Evolutionary conservation across 2,113 vertebrate species (phyloP).

Genomic region (Tragulus kanchil): DNA sequence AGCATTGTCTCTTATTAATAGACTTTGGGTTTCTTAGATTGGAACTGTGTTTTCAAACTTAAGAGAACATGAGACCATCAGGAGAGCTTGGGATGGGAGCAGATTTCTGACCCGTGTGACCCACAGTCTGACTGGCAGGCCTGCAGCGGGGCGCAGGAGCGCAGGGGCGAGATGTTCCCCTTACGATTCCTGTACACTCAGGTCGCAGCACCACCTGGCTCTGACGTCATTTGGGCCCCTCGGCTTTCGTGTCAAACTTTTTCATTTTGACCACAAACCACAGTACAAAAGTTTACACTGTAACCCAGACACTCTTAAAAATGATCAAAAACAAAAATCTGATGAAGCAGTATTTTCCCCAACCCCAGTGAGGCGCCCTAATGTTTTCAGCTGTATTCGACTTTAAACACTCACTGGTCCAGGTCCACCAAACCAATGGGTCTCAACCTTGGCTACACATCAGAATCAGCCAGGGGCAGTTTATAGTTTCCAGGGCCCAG

Average conservation of each 20-base stretch:
- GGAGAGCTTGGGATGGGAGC: background rate
- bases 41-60: background rate
- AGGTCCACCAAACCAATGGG: background rate
- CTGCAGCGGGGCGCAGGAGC: background rate
- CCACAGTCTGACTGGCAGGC: background rate
- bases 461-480: background rate
- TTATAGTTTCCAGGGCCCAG: background rate
- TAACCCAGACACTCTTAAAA: background rate
- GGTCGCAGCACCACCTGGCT: background rate
- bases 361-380: background rate
- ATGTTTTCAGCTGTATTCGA: background rate
- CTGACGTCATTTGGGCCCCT: background rate
- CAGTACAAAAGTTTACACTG: background rate
- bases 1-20: background rate
- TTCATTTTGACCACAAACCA: slow-evolving; percentile 31
- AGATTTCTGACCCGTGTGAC: background rate
- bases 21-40: background rate
- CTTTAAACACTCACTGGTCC: background rate
- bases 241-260: background rate
- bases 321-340: background rate
- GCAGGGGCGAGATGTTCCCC: background rate
- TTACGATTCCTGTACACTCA: background rate
- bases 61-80: background rate
- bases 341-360: background rate
- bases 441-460: background rate